Percentiles rank a stretch among this genome's conserved stretches.
phyloP scores from a whole-genome alignment of 2,888 invertebrate species.

The Taenaris catops region DNA sequence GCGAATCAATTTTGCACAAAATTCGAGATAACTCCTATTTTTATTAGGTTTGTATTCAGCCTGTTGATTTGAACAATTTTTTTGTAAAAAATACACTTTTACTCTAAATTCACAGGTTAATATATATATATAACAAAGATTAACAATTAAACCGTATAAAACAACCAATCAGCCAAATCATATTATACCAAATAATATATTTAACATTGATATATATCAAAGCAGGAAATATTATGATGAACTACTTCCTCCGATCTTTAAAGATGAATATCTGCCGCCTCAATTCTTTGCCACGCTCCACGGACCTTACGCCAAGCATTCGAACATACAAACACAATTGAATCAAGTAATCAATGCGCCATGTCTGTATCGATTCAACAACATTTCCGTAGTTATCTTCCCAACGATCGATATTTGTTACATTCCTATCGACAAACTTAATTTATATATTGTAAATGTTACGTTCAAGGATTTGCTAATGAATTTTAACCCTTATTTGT shows the following conservation, averaged over 20 bases:
- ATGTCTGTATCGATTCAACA: conserved; percentile 73
- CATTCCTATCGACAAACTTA: conserved; percentile 50
- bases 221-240: conserved; percentile 5
- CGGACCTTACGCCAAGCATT: conserved; percentile 24
- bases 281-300: conserved; percentile 12
- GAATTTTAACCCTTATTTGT: conserved; percentile 32
- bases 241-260: conserved; percentile 4
- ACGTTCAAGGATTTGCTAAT: conserved; percentile 20
- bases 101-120: no score
- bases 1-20: no score
- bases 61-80: no score
- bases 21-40: no score
- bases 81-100: no score
- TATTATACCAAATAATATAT: no score
- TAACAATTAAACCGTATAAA: no score
- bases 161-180: no score
- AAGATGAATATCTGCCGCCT: conserved; percentile 5
- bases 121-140: no score
- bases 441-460: conserved; percentile 31
- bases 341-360: conserved; percentile 75
- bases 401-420: conserved; percentile 71
- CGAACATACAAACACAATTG: conserved; percentile 58
- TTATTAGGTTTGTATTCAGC: no score
- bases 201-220: not conserved
- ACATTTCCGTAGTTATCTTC: conserved; percentile 62